Evolutionary conservation across 2,797 vertebrate species (phyloP).

Genomic region (Melanotaenia maccullochi): DNA sequence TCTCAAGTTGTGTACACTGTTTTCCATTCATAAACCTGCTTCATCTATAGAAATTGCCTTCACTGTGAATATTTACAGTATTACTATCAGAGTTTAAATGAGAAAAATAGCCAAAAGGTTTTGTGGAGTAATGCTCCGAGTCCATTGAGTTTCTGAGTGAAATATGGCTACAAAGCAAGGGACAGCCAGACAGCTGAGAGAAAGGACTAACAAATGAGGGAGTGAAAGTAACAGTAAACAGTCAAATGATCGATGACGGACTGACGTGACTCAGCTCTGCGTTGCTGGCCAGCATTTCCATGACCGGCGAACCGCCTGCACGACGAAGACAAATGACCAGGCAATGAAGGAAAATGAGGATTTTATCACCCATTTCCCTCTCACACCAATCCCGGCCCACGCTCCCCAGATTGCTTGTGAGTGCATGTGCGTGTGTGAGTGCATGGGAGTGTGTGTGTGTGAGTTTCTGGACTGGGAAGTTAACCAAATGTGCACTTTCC

Average conservation of each 20-base stretch:
- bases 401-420: slow-evolving; percentile 51
- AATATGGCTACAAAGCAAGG: slow-evolving; percentile 20
- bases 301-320: slow-evolving; percentile 63
- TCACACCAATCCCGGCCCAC: slow-evolving; percentile 62
- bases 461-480: slow-evolving; percentile 57
- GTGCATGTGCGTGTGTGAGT: slow-evolving; percentile 14
- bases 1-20: slow-evolving; percentile 15
- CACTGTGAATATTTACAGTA: slow-evolving; percentile 6
- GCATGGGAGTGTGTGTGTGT: slow-evolving; percentile 19
- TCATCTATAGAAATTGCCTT: slow-evolving; percentile 7
- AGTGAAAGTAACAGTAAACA: slow-evolving; percentile 71
- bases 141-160: slow-evolving; percentile 8
- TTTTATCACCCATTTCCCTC: slow-evolving; percentile 83
- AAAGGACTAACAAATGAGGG: slow-evolving; percentile 38
- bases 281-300: slow-evolving; percentile 66
- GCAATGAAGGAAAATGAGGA: slow-evolving; percentile 81
- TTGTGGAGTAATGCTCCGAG: slow-evolving; percentile 14
- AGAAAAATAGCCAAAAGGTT: slow-evolving; percentile 1
- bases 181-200: slow-evolving; percentile 20
- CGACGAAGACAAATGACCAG: slow-evolving; percentile 76
- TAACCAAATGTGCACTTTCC: slow-evolving; percentile 72
- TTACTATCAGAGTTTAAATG: background rate
- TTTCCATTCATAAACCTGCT: slow-evolving; percentile 14
- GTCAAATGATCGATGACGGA: slow-evolving; percentile 72
- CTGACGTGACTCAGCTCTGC: slow-evolving; percentile 74